Evolutionary conservation across 2,113 vertebrate species (phyloP).

Genomic region (Hepsetus odoe): DNA sequence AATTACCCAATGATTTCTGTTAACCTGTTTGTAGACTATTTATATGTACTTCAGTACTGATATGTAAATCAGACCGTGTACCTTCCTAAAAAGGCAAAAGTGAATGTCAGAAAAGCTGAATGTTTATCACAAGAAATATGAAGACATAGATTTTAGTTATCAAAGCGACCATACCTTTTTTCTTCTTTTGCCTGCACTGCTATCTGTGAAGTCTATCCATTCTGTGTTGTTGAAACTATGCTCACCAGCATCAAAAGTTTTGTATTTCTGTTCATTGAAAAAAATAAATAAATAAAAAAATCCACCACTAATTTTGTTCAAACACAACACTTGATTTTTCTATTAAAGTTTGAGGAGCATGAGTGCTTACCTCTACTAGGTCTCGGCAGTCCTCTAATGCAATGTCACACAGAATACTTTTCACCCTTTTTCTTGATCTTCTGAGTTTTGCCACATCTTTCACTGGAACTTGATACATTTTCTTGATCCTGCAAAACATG

Average conservation of each 20-base stretch:
- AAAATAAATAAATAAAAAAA: background rate
- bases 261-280: constrained; percentile 52
- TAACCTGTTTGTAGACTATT: background rate
- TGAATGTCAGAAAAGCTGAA: background rate
- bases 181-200: constrained; percentile 52
- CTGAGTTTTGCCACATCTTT: constrained; percentile 85
- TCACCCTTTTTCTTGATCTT: constrained; percentile 85
- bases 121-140: too few relatives aligned
- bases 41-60: background rate
- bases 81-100: background rate
- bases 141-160: too few relatives aligned
- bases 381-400: constrained; percentile 84
- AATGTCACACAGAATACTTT: constrained; percentile 84
- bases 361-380: constrained; percentile 76
- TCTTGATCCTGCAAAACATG: constrained; percentile 57
- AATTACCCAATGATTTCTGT: too few relatives aligned
- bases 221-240: constrained; percentile 62
- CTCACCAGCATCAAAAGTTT: constrained; percentile 60
- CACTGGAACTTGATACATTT: constrained; percentile 90
- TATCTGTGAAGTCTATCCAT: constrained; percentile 61
- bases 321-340: background rate
- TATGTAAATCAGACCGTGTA: background rate
- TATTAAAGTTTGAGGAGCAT: background rate
- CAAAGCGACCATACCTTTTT: constrained; percentile 56
- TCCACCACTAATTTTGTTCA: background rate